Evolutionary conservation across 2,797 vertebrate genomes (phyloP).

Genomic region (Pseudomugil gertrudae): DNA sequence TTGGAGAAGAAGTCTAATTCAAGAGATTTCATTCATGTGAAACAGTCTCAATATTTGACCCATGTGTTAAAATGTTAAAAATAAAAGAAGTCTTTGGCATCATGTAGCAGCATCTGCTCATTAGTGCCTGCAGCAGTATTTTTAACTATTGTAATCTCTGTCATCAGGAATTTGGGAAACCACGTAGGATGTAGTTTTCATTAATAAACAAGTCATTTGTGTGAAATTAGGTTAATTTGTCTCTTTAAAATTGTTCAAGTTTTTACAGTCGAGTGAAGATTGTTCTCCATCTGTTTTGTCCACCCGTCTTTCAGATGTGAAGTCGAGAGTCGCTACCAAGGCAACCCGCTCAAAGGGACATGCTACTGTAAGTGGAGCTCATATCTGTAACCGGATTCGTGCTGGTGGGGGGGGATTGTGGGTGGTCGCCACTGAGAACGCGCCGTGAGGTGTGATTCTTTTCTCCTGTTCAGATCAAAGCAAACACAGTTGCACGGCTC

Average conservation of each 20-base stretch:
- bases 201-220: constrained; percentile 12
- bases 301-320: constrained; percentile 87
- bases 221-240: constrained; percentile 7
- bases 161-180: constrained; percentile 19
- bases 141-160: constrained; percentile 19
- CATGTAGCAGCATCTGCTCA: constrained; percentile 32
- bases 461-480: constrained; percentile 23
- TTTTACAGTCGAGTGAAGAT: not conserved
- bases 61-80: not conserved
- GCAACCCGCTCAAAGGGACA: constrained; percentile 98
- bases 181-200: constrained; percentile 26
- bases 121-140: constrained; percentile 17
- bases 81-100: not conserved
- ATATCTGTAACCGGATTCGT: constrained; percentile 25
- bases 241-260: not conserved
- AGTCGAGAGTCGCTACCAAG: constrained; percentile 97
- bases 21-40: not conserved
- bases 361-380: constrained; percentile 94
- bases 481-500: constrained; percentile 17
- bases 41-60: not conserved
- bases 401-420: not conserved
- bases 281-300: constrained; percentile 1
- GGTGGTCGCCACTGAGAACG: constrained; percentile 1
- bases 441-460: constrained; percentile 9
- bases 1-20: not conserved